Base-by-base conservation (phyloP, 1,140 invertebrate genomes). In the Leptonema lineaticorne region DNA sequence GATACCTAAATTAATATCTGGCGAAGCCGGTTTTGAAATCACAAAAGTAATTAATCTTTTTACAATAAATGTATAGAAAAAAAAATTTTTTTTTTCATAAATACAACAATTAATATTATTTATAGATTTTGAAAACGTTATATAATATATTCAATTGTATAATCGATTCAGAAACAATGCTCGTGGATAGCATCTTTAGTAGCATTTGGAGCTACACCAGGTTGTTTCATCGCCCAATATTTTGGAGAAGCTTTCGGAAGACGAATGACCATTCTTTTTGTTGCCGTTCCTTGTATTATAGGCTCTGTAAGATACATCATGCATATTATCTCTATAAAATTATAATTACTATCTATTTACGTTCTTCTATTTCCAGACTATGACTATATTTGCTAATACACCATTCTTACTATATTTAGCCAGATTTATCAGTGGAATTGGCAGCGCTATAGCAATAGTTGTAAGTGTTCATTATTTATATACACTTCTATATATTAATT, bases 171-270 rank as follows among this genome's bases (percentile, higher is more conserved):
- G 69, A 78, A 78, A 22, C 76, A 86, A 74, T 80, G 75, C 30
- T 88, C 88, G 11, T 92, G 89, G 89, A 85, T 90, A 62, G 87
- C 87, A 4, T 86, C 88, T 0, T 75, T 92, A 27, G 79, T 90
- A 74, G 84, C 87, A 1, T 74, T 90, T 7, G 90, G 89, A 0
- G 89, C 88, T 0, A 78, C 90, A 11, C 71, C 86, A 0, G 90
- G 86, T 2, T 86, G 85, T 0, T 78, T 84, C 9, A 76, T 85
- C 0, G 81, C 85, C 0, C 78, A 83, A 68, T 75, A 85, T 45
- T 68, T 85, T 11, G 83, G 87, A 28, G 89, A 92, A 73, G 78
- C 78, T 22, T 73, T 86, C 22, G 91, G 91, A 1, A 78, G 91
- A 26, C 88, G 86, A 72, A 73, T 76, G 0, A 85, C 88, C 0